Conservation (phyloP, 2,888 invertebrate genomes). For the Ophion slaviceki region DNA sequence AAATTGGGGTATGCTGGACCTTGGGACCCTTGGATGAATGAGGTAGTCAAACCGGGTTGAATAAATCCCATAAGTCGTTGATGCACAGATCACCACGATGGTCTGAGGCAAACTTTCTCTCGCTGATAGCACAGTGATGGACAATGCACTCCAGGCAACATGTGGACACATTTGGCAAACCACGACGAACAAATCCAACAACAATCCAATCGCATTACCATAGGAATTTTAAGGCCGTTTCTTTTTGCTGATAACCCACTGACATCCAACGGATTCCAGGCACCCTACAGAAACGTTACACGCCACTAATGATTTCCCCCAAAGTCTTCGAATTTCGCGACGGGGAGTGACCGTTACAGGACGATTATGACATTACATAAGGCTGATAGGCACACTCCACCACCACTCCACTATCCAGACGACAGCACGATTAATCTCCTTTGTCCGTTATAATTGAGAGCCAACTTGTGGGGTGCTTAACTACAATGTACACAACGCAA, state of each 20-base stretch:
- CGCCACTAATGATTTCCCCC: neutral
- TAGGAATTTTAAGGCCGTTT: neutral
- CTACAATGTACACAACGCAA: neutral
- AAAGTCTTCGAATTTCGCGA: neutral
- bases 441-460: constrained; percentile 9
- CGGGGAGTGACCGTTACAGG: neutral
- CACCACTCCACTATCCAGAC: neutral
- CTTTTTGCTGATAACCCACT: neutral
- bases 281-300: neutral
- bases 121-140: neutral
- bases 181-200: neutral
- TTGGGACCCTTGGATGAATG: neutral
- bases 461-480: constrained; percentile 6
- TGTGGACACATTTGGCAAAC: neutral
- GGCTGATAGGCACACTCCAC: neutral
- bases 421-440: neutral
- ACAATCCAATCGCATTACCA: neutral
- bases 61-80: neutral
- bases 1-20: neutral
- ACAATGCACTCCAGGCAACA: neutral
- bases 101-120: neutral
- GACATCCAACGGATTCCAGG: neutral
- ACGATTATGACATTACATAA: neutral
- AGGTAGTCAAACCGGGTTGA: too few species aligned
- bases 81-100: neutral